Conservation (phyloP, 1,140 invertebrate genomes). For the Leptinotarsa undecemlineata region DNA sequence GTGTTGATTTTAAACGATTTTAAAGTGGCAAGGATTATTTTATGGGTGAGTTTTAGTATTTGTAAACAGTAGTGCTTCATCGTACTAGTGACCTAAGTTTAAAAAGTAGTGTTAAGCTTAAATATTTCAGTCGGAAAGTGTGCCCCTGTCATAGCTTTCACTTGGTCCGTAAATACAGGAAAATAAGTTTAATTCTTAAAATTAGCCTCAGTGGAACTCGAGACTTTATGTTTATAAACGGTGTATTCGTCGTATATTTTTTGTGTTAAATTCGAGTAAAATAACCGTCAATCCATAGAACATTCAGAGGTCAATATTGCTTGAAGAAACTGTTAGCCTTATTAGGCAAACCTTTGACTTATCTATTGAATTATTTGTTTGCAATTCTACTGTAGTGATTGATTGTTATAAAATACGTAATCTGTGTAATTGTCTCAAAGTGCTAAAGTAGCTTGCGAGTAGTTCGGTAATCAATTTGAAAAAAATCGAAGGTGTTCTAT, state of each 20-base stretch:
- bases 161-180: constrained; percentile 45
- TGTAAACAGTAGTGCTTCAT: constrained; percentile 26
- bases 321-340: constrained; percentile 44
- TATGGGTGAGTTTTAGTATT: constrained; percentile 53
- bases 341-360: constrained; percentile 47
- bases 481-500: constrained; percentile 27
- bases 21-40: constrained; percentile 49
- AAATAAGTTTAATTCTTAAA: constrained; percentile 43
- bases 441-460: not conserved
- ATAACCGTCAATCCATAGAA: constrained; percentile 22
- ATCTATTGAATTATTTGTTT: constrained; percentile 17
- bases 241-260: constrained; percentile 16
- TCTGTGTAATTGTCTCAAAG: not conserved
- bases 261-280: not conserved
- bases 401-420: constrained; percentile 13
- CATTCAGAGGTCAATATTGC: constrained; percentile 47
- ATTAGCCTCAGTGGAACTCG: constrained; percentile 35
- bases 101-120: constrained; percentile 12
- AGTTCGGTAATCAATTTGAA: constrained; percentile 1
- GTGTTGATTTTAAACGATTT: constrained; percentile 53
- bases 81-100: constrained; percentile 23
- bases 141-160: constrained; percentile 50
- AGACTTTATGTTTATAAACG: constrained; percentile 27
- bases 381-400: constrained; percentile 9
- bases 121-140: constrained; percentile 40